Evolutionary conservation across 2,888 invertebrate species (phyloP), one percentile per base, ranked within the genome.

Genomic region (Polydrusus cervinus): DNA sequence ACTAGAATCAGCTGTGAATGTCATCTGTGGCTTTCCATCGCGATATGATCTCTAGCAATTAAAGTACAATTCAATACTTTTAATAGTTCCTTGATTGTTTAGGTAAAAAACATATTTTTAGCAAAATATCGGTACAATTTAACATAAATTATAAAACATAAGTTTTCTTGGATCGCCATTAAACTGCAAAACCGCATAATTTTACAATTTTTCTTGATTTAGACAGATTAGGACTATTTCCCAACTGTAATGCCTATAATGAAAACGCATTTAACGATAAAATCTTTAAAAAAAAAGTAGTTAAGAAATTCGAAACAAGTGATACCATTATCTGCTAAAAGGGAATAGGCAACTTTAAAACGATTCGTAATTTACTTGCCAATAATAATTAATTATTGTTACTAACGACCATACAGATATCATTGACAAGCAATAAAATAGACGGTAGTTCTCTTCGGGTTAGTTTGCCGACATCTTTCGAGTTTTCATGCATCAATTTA

Each of bases 131-230:
- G 18, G 51, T 20, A 3, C 11, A 1, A 3, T 11, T 8, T 18
- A 11, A 25, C 18, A 18, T 20, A 51, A 18, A 51, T 51, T 51
- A 51, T 51, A 6, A 49, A 49, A 49, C 25, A 25, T 34, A 10
- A 8, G 34, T 9, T 53, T 53, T 53, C 53, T 1, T 30, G 13
- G 53, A 30, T 53, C 53, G 30, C n/a, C 30, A 53, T 3, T 25
- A 53, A 30, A 13, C 1, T 30, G 53, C 53, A 30, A 25, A 53
- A 53, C 25, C 53, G n/a, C 20, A 53, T 53, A 25, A 51, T 51
- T 51, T 51, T 20, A n/a, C 9, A 16, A 25, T 53, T 53, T 51
- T 51, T 53, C 25, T 53, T 30, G 25, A 53, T 53, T 30, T 53
- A 7, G 1, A 53, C 53, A 53, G 53, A 53, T 53, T 16, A 53